Percentiles rank a stretch among this genome's conserved stretches.
Evolutionary conservation across 2,888 invertebrate genomes (phyloP).

Genomic region (Caenorhabditis uteleia): DNA sequence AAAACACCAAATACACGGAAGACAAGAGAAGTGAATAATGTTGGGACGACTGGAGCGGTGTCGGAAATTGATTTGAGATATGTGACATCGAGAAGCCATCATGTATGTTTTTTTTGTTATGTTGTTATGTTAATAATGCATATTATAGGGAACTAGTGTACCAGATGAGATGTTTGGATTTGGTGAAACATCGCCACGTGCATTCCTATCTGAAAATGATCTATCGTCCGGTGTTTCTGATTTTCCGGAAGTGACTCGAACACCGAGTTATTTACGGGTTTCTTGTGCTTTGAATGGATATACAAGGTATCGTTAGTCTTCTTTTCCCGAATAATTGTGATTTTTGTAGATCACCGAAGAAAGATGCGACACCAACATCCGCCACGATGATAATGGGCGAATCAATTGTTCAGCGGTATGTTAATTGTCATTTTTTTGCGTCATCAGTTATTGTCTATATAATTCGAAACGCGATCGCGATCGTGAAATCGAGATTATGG

Average conservation of each 20-base stretch:
- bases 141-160: background rate
- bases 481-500: too few relatives aligned
- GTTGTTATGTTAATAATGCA: background rate
- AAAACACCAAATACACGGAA: conserved; percentile 1
- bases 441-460: too few relatives aligned
- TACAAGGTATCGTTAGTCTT: conserved; percentile 13
- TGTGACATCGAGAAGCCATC: conserved; percentile 29
- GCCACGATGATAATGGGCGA: conserved; percentile 12
- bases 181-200: conserved; percentile 31
- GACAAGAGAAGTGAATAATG: conserved; percentile 1
- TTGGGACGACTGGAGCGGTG: conserved; percentile 16
- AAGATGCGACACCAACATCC: conserved; percentile 11
- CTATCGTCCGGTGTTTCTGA: conserved; percentile 15
- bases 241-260: conserved; percentile 17
- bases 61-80: conserved; percentile 41
- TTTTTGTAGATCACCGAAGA: conserved; percentile 23
- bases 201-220: conserved; percentile 39
- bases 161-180: conserved; percentile 28
- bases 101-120: conserved; percentile 24
- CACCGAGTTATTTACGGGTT: conserved; percentile 41
- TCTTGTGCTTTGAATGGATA: conserved; percentile 44
- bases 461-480: too few relatives aligned
- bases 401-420: conserved; percentile 33
- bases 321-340: background rate
- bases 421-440: background rate